Conservation (phyloP, 2,888 invertebrate species). For the Lottia gigantea region DNA sequence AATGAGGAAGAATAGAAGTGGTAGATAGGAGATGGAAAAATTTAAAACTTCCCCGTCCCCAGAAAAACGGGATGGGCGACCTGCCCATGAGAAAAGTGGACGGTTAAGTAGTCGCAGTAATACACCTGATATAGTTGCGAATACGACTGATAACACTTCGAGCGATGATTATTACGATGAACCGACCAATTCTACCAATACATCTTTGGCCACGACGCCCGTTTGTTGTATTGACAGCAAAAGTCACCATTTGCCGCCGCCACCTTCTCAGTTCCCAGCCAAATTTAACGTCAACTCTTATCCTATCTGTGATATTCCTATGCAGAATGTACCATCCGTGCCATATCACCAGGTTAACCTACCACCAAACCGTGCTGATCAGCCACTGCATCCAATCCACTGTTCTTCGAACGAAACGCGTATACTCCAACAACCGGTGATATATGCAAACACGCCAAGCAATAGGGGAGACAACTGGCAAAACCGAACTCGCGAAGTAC, state of each 20-base stretch:
- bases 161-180: not conserved
- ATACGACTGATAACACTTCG: not conserved
- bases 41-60: not conserved
- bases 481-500: not conserved
- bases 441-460: constrained; percentile 9
- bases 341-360: not conserved
- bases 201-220: not conserved
- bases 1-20: too few relatives aligned
- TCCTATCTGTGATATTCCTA: constrained; percentile 9
- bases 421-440: not conserved
- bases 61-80: not conserved
- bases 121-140: not conserved
- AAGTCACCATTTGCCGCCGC: constrained; percentile 1
- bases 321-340: constrained; percentile 2
- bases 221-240: constrained; percentile 3
- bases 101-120: not conserved
- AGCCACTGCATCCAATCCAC: too few relatives aligned
- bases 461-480: constrained; percentile 9
- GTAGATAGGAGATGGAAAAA: not conserved
- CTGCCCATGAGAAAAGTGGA: not conserved
- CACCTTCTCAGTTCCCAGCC: not conserved
- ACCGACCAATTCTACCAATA: not conserved
- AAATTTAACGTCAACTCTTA: not conserved
- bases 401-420: too few relatives aligned
- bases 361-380: too few relatives aligned